Evolutionary conservation across 1,140 invertebrate species (phyloP), one percentile per base, ranked within the genome.

Genomic region (Drosophila pandora): DNA sequence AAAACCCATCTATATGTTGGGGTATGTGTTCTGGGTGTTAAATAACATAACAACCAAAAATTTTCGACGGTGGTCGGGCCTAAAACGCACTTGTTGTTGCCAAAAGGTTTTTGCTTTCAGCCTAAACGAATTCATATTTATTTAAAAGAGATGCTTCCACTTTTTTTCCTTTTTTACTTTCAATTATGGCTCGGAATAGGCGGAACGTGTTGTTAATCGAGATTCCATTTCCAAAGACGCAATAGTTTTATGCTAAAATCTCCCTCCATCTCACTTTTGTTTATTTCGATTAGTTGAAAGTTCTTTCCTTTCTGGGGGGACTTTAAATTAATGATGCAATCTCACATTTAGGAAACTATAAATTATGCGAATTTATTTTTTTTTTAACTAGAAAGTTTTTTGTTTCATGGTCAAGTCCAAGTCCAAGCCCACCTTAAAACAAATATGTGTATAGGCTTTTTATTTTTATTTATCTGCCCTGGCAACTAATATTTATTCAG

Each of bases 61-160:
- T 50, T 56, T 56, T 37, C 12, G 37, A 13, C 65, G 47, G 75
- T 75, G 53, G 69, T 32, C 61, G 62, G 52, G 70, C 75, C 82
- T 82, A 83, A 87, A 76, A 88, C 70, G 83, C 83, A 88, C 84
- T 87, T 83, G 79, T 78, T 78, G 59, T 72, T 76, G 55, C 28
- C 25, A 23, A 52, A 25, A 52, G 64, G 43, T 52, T 69, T 69
- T 69, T 69, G 67, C 67, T 69, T 69, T 69, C 68, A 57, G 64
- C 50, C 39, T 39, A 43, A 54, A 58, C 58, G 68, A 64, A 45
- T 58, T 52, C 39, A 60, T 78, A 78, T 82, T 82, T 65, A 72
- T 81, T 59, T 73, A 45, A 58, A 58, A 58, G 49, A 49, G 54
- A 39, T 76, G 76, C 60, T 58, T 62, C 60, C 50, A 57, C 53